Base-by-base conservation (phyloP, 2,888 invertebrate genomes). In the Polymixis flavicincta region DNA sequence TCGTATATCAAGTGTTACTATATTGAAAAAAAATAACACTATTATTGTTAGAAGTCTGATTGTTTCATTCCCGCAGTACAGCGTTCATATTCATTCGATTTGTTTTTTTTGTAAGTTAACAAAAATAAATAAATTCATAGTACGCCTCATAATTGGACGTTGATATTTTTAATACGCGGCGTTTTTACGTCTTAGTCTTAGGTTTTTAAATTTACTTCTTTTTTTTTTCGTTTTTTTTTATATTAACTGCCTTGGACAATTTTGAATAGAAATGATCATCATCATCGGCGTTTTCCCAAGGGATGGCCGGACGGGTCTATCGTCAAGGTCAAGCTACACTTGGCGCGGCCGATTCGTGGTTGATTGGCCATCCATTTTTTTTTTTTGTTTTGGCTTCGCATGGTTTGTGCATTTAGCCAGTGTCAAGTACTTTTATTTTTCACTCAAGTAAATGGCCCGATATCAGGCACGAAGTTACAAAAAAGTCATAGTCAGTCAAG, bases 81-180 rank as follows among this genome's bases (percentile, higher is more conserved):
- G 74, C 80, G 78, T 81, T 80, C 54, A 52, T 71, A 25, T 14
- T n/a, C 0, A 52, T n/a, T n/a, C n/a, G n/a, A n/a, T n/a, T n/a
- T n/a, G n/a, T n/a, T n/a, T n/a, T n/a, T n/a, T n/a, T n/a, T n/a
- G n/a, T n/a, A n/a, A n/a, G 5, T 42, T 50, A 32, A 57, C 28
- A 42, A 42, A 71, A 67, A 55, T 76, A 52, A 48, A 59, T 66
- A 78, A 67, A 80, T 78, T 71, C 52, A 48, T 81, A 70, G 13
- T n/a, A 9, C 73, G 82, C 78, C 78, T 48, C 64, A 11, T 19
- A 5, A 52, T 64, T 50, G 48, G 68, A n/a, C 78, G 68, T 65
- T 65, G 45, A 80, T 80, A 80, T 82, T 80, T 80, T 80, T 80
- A 65, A 82, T 80, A 80, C 78, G 68, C 82, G 57, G 32, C 80